Conservation (phyloP, 2,888 invertebrate species). For the Holacanthella duospinosa region DNA sequence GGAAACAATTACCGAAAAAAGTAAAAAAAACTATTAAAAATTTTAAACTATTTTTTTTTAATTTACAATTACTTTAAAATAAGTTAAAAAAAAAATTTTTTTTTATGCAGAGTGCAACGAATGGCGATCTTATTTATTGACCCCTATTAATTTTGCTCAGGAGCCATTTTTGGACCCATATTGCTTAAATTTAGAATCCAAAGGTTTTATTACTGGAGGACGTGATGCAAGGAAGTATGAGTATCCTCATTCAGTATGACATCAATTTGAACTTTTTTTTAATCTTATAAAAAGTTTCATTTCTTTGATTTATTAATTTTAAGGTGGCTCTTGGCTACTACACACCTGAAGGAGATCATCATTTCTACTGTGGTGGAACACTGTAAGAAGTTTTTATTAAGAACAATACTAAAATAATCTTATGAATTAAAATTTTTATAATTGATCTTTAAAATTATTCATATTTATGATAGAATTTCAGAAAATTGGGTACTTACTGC, state of each 20-base stretch:
- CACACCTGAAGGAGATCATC: neutral
- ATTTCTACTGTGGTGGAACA: constrained; percentile 20
- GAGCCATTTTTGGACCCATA: neutral
- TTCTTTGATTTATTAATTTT: constrained; percentile 6
- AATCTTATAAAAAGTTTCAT: neutral
- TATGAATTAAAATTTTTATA: neutral
- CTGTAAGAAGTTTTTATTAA: neutral
- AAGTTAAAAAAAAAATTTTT: too few relatives aligned
- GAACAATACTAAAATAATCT: neutral
- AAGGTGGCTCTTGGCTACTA: constrained; percentile 21
- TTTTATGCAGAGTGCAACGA: constrained; percentile 22
- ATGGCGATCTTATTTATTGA: constrained; percentile 16
- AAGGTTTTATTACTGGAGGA: constrained; percentile 19
- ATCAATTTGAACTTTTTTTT: neutral
- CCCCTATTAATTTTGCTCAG: constrained; percentile 10
- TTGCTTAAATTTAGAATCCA: constrained; percentile 6
- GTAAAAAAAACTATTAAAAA: constrained; percentile 12
- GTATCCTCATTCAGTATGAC: constrained; percentile 22
- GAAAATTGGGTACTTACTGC: constrained; percentile 21
- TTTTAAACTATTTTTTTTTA: neutral
- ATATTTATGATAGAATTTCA: constrained; percentile 9
- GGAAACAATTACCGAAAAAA: constrained; percentile 18
- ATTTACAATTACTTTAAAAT: neutral
- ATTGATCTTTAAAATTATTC: neutral
- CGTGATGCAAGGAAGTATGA: constrained; percentile 19